These are phyloP conservation scores for Cosmopolites sordidus DNA, from an alignment of 2,888 invertebrate species.

Conservation along the genomic window DNA sequence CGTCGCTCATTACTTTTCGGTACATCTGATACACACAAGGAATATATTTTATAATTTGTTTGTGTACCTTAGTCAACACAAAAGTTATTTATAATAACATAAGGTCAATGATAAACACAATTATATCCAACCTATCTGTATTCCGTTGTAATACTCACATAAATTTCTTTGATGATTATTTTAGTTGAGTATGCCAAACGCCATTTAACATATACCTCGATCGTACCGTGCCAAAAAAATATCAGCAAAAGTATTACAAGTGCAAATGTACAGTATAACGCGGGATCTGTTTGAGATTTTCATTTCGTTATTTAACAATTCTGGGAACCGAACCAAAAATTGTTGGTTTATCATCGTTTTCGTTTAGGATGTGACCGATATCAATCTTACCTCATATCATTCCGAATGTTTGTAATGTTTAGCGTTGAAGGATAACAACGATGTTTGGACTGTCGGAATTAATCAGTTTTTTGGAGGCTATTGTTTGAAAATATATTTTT, in stretches of 20 bases:
- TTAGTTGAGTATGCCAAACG: constrained; percentile 14
- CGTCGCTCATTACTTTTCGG: too few relatives aligned
- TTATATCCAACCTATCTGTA: constrained; percentile 7
- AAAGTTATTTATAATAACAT: background rate
- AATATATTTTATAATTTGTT: too few relatives aligned
- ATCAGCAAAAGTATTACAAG: background rate
- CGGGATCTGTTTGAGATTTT: background rate
- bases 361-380: too few relatives aligned
- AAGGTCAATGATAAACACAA: constrained; percentile 15
- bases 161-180: constrained; percentile 18
- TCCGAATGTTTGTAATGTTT: too few relatives aligned
- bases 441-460: too few relatives aligned
- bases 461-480: too few relatives aligned
- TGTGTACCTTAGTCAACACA: background rate
- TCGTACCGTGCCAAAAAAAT: background rate
- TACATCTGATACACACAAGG: too few relatives aligned
- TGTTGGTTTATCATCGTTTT: too few relatives aligned
- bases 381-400: too few relatives aligned
- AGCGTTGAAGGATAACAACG: too few relatives aligned
- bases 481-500: too few relatives aligned
- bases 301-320: background rate
- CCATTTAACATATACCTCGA: constrained; percentile 11
- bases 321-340: background rate
- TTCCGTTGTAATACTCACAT: constrained; percentile 6
- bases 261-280: background rate